Conservation (phyloP, 2,113 vertebrate species). For the Cynocephalus volans region DNA sequence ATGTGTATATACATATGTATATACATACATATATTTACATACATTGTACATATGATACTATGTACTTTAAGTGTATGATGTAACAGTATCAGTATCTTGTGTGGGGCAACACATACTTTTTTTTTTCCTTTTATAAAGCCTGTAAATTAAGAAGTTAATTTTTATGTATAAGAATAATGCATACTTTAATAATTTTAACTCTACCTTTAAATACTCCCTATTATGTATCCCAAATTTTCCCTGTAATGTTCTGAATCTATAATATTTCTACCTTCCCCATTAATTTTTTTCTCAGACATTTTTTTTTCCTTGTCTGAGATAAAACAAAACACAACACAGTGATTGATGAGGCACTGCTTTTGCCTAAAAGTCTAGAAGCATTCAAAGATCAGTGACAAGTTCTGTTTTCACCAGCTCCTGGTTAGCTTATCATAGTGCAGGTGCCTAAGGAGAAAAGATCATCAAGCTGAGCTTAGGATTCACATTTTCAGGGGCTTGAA, state of each 20-base stretch:
- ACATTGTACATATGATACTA: not conserved
- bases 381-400: not conserved
- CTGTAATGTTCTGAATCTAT: not conserved
- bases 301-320: not conserved
- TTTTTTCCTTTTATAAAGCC: not conserved
- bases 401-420: not conserved
- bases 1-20: not conserved
- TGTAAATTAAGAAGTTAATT: not conserved
- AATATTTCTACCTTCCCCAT: not conserved
- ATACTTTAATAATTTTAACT: constrained; percentile 39
- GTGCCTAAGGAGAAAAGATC: not conserved
- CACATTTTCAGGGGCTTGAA: not conserved
- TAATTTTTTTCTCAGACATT: not conserved
- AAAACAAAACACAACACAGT: not conserved
- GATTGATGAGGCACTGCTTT: not conserved
- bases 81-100: not conserved
- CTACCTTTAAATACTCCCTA: not conserved
- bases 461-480: not conserved
- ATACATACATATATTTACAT: not conserved
- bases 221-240: not conserved
- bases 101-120: not conserved
- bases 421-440: not conserved
- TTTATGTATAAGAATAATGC: not conserved
- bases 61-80: not conserved
- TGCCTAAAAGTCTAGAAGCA: not conserved